Base-by-base conservation (phyloP, 2,797 vertebrate species). In the Sebastolobus alascanus region DNA sequence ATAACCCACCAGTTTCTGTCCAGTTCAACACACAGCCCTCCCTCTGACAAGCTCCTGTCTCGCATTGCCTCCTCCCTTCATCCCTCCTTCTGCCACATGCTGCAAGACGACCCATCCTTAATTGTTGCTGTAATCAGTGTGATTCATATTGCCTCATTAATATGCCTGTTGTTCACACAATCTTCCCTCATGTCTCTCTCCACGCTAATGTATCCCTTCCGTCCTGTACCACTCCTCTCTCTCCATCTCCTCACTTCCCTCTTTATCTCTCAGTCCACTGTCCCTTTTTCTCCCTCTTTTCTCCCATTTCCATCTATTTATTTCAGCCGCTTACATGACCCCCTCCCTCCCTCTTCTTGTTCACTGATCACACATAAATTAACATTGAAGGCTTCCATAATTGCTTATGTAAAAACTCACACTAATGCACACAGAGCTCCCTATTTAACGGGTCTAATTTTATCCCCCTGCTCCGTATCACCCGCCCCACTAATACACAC, bases 111-210 rank as follows among this genome's bases (percentile, higher is more conserved):
- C 88, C 76, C 33, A 74, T 89, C 90, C 91, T 92, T 95, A 96
- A 95, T 95, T 95, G 95, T 92, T 87, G 92, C 89, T 86, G 92
- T 93, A 94, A 95, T 95, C 95, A 94, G 90, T 86, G 93, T 92
- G 93, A 95, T 95, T 95, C 94, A 95, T 93, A 94, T 91, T 89
- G 89, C 90, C 94, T 96, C 93, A 95, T 95, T 95, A 96, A 95
- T 95, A 96, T 95, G 94, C 92, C 85, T 90, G 90, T 93, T 92
- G 85, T 92, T 91, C 89, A 82, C 90, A 94, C 92, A 93, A 81
- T 90, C 90, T 87, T 88, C 87, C 92, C 93, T 88, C 92, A 88
- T 76, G 82, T 90, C 87, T 86, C 71, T 82, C 82, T 84, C 85
- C 82, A 84, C 72, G 84, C 88, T 89, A 87, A 90, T 92, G 82